Evolutionary conservation across 37 sponge, comb jelly and placozoan genomes (phyloP), one percentile per base, ranked within the genome.

Genomic region (Corticium candelabrum): DNA sequence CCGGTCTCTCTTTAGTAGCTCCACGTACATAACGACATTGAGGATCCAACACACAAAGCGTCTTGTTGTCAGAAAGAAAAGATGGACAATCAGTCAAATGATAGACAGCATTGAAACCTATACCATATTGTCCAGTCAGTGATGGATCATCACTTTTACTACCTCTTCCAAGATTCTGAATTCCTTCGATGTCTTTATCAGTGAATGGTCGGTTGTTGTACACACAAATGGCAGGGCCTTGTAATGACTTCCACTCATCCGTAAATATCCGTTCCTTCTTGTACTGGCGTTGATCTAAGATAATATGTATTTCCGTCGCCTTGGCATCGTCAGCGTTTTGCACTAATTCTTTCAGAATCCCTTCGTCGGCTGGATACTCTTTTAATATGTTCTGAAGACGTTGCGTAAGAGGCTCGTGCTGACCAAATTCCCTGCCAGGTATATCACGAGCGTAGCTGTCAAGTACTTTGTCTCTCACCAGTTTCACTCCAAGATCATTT

Each of bases 31-130:
- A 92, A 0, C 21, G n/a, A 29, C 76, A 73, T 57, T 86, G 89
- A 68, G 93, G 93, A 72, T 92, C 93, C 69, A 92, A 41, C 2
- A 92, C 50, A 82, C 93, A 92, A 21, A 92, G 57, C 0, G 80
- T 84, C 41, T 41, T 29, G 2, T 56, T 56, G 0, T 40, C 67
- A 38, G 93, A 83, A 15, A 92, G 11, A 78, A 92, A 92, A 37
- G 77, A 81, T 30, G 92, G 92, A 68, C 92, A 91, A 75, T 91
- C 92, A 62, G 92, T 91, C 37, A 91, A 80, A 81, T 91, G 90
- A 76, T 92, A 92, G 7, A 86, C 90, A 1, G 77, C 84, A 86
- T 92, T 92, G 70, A 92, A 88, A 38, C 93, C 93, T 74, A 92
- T 86, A 15, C 93, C 93, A 92, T 81, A 92, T 77, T 83, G 87